Evolutionary conservation across 2,888 invertebrate species (phyloP).

Genomic region (Pandemis heparana): DNA sequence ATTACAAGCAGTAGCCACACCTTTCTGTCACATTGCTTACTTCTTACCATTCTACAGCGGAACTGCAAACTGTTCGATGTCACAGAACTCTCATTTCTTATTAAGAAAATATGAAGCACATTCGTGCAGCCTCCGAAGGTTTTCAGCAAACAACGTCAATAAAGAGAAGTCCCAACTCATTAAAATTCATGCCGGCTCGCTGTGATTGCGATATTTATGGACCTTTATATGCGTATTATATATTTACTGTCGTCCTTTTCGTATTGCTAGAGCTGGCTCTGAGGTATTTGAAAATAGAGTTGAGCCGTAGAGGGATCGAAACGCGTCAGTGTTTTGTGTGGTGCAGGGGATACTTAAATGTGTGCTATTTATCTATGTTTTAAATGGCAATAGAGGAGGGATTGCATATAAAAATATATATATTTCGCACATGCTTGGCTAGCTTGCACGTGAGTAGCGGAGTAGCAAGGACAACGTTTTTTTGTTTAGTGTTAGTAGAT

Average conservation of each 20-base stretch:
- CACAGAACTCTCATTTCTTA: neutral
- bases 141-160: conserved; percentile 14
- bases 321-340: too few relatives aligned
- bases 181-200: conserved; percentile 30
- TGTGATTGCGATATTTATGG: conserved; percentile 29
- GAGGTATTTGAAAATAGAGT: neutral
- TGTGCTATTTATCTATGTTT: too few relatives aligned
- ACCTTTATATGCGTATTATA: neutral
- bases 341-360: too few relatives aligned
- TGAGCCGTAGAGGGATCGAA: neutral
- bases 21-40: neutral
- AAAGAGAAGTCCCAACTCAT: conserved; percentile 14
- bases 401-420: too few relatives aligned
- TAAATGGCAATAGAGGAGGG: too few relatives aligned
- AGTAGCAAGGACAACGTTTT: too few relatives aligned
- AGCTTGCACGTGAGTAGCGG: too few relatives aligned
- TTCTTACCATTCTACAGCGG: neutral
- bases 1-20: neutral
- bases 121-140: neutral
- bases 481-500: too few relatives aligned
- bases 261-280: neutral
- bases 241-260: neutral
- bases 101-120: neutral
- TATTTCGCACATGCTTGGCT: too few relatives aligned
- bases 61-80: neutral